A percentile compares a stretch with the other conserved stretches of the same genome.
Evolutionary conservation across 2,888 invertebrate species (phyloP).

Genomic region (Phyllotreta cruciferae): DNA sequence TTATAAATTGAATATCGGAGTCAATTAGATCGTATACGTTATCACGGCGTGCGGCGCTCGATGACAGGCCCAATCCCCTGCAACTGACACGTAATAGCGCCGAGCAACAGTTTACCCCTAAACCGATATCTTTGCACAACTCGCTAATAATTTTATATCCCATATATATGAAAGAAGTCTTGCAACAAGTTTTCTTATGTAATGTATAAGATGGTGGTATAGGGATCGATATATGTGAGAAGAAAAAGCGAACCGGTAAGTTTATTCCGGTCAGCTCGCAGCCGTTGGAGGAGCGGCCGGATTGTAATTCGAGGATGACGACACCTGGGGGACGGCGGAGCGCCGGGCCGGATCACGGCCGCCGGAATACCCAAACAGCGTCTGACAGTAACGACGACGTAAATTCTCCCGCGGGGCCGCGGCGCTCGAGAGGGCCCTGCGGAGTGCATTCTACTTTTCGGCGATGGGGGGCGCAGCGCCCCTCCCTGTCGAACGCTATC

Average conservation of each 20-base stretch:
- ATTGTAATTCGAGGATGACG: conserved; percentile 61
- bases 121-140: too few species aligned
- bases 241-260: conserved; percentile 39
- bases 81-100: conserved; percentile 33
- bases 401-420: conserved; percentile 58
- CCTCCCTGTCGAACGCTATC: conserved; percentile 20
- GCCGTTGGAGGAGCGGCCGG: conserved; percentile 53
- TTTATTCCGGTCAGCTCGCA: conserved; percentile 58
- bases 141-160: too few species aligned
- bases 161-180: too few species aligned
- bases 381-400: conserved; percentile 61
- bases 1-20: conserved; percentile 38
- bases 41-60: conserved; percentile 36
- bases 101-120: conserved; percentile 33
- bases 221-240: conserved; percentile 28
- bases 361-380: conserved; percentile 56
- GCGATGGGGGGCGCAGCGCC: not conserved
- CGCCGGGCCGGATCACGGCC: conserved; percentile 37
- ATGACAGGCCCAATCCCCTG: conserved; percentile 32
- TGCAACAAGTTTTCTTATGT: too few species aligned
- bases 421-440: conserved; percentile 28
- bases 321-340: conserved; percentile 57
- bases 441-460: conserved; percentile 46
- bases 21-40: conserved; percentile 39
- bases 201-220: too few species aligned